Evolutionary conservation across 2,888 invertebrate genomes (phyloP), one percentile per base, ranked within the genome.

Genomic region (Lasioglossum calceatum): DNA sequence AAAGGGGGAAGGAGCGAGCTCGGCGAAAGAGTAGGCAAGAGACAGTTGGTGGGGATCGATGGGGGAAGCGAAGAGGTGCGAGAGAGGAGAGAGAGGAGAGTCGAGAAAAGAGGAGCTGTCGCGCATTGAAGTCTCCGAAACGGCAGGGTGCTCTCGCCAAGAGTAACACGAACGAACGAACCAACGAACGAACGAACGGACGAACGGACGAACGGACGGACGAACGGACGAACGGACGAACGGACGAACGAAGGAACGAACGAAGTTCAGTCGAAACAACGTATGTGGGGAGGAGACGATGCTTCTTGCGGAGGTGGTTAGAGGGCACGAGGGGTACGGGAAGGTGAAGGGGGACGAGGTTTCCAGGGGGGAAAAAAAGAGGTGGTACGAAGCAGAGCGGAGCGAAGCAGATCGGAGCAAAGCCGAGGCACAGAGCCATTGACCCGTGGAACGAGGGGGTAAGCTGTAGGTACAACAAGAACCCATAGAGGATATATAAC

Each of bases 91-190:
- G 36, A 54, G 81, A 74, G 89, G 79, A 54, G 81, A 77, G 82
- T 81, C 77, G 88, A 88, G 91, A 88, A 90, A 88, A 90, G 88
- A 90, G 89, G 87, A 91, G 88, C 90, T 92, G 92, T 93, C 94
- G 92, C 92, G 95, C 95, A 92, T 95, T 94, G 92, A 95, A 95
- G 92, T 95, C 95, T 95, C 95, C 94, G 91, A 92, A 90, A 83
- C 86, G 86, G 79, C 86, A 87, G 90, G 90, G 87, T 90, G 91
- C 91, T 88, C 88, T 82, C 86, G 86, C 81, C 82, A 81, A 91
- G 89, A 90, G 91, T 91, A 91, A 91, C 91, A 91, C 91, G 91
- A 91, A 91, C 91, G 91, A 91, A 90, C 64, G n/a, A n/a, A 58
- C 71, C 83, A 79, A 88, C 82, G 10, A 70, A 89, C 64, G 4